Evolutionary conservation across 2,797 vertebrate genomes (phyloP).

Genomic region (Sebastes baramenuke): DNA sequence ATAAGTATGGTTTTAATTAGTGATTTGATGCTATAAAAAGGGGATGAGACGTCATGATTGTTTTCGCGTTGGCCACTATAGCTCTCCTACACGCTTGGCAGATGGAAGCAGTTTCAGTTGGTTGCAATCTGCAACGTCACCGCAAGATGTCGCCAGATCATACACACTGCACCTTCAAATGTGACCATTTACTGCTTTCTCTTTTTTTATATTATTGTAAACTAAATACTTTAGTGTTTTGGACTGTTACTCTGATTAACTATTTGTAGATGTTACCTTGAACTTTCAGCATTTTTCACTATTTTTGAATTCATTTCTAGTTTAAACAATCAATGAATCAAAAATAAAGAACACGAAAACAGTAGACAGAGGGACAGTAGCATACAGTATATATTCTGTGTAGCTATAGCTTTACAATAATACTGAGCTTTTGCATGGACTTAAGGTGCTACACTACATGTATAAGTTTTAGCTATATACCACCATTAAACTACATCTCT

Average conservation of each 20-base stretch:
- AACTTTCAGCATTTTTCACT: not conserved
- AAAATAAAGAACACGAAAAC: rapidly evolving
- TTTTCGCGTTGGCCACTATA: too few relatives aligned
- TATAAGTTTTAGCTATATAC: not conserved
- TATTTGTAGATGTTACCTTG: too few relatives aligned
- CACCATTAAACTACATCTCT: not conserved
- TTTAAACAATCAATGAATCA: too few relatives aligned
- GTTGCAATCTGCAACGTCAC: too few relatives aligned
- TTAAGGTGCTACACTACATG: not conserved
- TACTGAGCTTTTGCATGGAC: too few relatives aligned
- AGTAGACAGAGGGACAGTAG: not conserved
- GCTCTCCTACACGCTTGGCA: too few relatives aligned
- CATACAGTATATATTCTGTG: not conserved
- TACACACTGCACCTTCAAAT: not conserved
- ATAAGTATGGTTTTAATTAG: too few relatives aligned
- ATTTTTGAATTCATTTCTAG: not conserved
- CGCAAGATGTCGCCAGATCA: too few relatives aligned
- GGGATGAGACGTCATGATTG: too few relatives aligned
- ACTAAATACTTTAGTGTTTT: not conserved
- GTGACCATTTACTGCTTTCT: not conserved
- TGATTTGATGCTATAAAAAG: too few relatives aligned
- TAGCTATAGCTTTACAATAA: too few relatives aligned
- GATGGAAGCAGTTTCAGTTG: too few relatives aligned
- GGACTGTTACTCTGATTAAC: not conserved
- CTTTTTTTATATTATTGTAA: not conserved